Conservation (phyloP, 2,113 vertebrate genomes). For the Serranochromis macrocephalus region DNA sequence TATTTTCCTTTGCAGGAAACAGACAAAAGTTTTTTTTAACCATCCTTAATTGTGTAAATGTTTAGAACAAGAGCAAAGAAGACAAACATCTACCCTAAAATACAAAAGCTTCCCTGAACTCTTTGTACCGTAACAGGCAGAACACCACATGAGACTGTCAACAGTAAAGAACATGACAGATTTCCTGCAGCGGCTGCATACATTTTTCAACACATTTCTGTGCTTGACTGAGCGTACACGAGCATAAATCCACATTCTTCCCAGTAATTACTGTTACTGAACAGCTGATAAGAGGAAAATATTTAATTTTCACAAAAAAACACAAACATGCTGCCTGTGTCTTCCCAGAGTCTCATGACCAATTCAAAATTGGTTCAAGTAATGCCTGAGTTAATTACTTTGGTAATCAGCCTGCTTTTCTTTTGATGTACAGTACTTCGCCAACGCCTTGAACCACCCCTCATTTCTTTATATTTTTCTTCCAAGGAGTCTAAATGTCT, state of each 20-base stretch:
- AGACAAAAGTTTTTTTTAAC: background rate
- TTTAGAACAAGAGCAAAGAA: background rate
- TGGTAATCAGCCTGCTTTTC: background rate
- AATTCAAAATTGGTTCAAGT: background rate
- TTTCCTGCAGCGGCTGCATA: background rate
- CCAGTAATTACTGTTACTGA: background rate
- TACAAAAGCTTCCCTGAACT: background rate
- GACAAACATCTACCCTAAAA: background rate
- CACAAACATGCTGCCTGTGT: background rate
- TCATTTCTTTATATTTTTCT: background rate
- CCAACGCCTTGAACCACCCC: background rate
- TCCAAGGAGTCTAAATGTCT: background rate
- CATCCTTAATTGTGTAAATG: background rate
- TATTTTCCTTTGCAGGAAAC: background rate
- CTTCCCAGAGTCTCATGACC: background rate
- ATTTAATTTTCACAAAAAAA: background rate
- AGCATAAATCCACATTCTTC: background rate
- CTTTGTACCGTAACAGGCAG: background rate
- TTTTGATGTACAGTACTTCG: background rate
- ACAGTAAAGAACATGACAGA: background rate
- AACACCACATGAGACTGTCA: background rate
- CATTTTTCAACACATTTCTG: background rate
- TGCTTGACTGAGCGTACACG: background rate
- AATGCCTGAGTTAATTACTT: background rate
- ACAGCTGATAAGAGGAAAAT: background rate